phyloP scores from a whole-genome alignment of 2,888 invertebrate genomes.

The Hyalella azteca region DNA sequence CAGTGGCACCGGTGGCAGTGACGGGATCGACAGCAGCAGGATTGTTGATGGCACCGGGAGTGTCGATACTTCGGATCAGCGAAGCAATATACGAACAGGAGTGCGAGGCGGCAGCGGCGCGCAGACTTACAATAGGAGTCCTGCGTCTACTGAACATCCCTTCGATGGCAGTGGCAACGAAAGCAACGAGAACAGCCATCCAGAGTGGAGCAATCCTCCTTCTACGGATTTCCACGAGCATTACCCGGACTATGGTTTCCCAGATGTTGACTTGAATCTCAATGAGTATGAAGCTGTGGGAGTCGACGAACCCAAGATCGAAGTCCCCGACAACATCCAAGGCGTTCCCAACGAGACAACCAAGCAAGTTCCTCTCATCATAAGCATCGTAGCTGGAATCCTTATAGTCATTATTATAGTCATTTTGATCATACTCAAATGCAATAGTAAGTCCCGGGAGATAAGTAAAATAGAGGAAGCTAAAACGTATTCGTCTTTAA shows the following conservation, averaged over 20 bases:
- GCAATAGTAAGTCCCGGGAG: constrained; percentile 83
- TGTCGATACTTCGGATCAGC: not conserved
- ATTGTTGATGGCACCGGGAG: constrained; percentile 7
- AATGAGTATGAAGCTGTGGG: constrained; percentile 60
- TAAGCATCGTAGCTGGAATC: constrained; percentile 88
- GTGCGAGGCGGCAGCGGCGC: constrained; percentile 32
- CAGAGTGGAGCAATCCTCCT: constrained; percentile 51
- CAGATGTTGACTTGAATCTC: constrained; percentile 57
- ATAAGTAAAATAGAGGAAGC: constrained; percentile 92
- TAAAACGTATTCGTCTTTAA: constrained; percentile 68
- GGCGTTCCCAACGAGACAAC: constrained; percentile 61
- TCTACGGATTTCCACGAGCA: constrained; percentile 44
- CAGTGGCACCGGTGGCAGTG: not conserved
- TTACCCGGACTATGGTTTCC: constrained; percentile 60
- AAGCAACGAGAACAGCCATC: constrained; percentile 59
- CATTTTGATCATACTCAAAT: constrained; percentile 86
- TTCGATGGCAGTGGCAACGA: constrained; percentile 50
- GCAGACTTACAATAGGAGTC: constrained; percentile 45
- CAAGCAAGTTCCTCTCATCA: constrained; percentile 67
- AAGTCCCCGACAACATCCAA: constrained; percentile 62
- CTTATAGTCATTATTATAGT: constrained; percentile 89
- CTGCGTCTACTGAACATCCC: constrained; percentile 51
- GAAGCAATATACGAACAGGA: constrained; percentile 21
- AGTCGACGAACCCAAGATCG: constrained; percentile 46
- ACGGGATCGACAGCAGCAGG: constrained; percentile 5